phyloP scores from a whole-genome alignment of 2,113 vertebrate species.

The Otolemur garnettii region DNA sequence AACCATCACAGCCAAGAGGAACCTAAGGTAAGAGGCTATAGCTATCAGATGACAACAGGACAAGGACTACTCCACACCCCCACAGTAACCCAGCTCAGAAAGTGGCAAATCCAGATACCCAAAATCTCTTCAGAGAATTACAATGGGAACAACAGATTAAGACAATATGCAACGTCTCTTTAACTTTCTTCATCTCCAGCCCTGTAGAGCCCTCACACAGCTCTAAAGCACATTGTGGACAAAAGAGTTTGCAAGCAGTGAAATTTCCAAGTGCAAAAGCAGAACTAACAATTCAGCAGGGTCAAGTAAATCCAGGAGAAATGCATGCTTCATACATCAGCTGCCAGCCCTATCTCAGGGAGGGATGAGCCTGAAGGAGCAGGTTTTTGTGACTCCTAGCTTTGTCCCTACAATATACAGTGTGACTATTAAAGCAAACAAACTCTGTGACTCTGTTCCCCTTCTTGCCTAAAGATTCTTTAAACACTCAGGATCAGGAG shows the following conservation, averaged over 20 bases:
- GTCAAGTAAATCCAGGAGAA: constrained; percentile 11
- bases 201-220: background rate
- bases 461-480: constrained; percentile 33
- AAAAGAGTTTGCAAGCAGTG: constrained; percentile 16
- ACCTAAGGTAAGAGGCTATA: constrained; percentile 3
- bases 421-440: constrained; percentile 29
- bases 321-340: background rate
- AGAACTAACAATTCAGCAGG: constrained; percentile 33
- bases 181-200: constrained; percentile 52
- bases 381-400: background rate
- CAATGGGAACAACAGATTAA: constrained; percentile 33
- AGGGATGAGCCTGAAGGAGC: background rate
- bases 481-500: background rate
- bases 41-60: constrained; percentile 41
- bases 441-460: constrained; percentile 43
- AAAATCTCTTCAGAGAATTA: constrained; percentile 41
- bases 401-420: background rate
- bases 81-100: constrained; percentile 11
- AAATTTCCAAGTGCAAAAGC: constrained; percentile 42
- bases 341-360: background rate
- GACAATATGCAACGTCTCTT: constrained; percentile 19
- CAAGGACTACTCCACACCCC: background rate
- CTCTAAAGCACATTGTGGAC: background rate
- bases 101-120: constrained; percentile 5
- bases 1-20: constrained; percentile 29